Conservation (phyloP, 2,113 vertebrate genomes). For the Python bivittatus region DNA sequence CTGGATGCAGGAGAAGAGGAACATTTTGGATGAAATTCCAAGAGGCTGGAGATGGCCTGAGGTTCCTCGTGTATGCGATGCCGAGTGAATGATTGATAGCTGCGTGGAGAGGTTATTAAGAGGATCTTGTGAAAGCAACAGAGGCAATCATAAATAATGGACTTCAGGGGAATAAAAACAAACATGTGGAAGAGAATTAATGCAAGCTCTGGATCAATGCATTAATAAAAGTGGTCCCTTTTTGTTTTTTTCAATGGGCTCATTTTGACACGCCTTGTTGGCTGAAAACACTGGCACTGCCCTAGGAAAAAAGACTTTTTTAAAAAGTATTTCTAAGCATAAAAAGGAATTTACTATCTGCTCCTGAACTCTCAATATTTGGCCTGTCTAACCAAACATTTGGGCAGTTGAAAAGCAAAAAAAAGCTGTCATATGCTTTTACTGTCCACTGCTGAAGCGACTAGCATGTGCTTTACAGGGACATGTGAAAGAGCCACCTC, state of each 20-base stretch:
- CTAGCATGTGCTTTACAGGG: neutral
- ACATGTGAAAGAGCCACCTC: neutral
- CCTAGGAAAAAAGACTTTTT: neutral
- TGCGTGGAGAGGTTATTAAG: neutral
- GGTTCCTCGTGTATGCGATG: neutral
- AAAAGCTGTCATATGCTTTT: neutral
- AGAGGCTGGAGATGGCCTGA: neutral
- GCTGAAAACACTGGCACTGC: neutral
- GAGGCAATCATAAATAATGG: neutral
- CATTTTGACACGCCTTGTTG: neutral
- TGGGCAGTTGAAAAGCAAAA: constrained; percentile 27
- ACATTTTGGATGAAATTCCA: neutral
- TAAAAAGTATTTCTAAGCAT: neutral
- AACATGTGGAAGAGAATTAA: neutral
- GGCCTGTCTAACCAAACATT: constrained; percentile 3
- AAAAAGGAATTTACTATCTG: neutral
- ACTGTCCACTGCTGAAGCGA: neutral
- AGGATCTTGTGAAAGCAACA: neutral
- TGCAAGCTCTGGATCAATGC: neutral
- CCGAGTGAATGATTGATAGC: neutral
- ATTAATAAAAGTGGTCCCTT: constrained; percentile 4
- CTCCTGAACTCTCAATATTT: constrained; percentile 16
- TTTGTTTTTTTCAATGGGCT: neutral
- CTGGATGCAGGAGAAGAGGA: neutral
- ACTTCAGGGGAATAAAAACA: constrained; percentile 3